Base-by-base conservation (phyloP, 2,113 vertebrate species). In the Orientallactaga bullata region DNA sequence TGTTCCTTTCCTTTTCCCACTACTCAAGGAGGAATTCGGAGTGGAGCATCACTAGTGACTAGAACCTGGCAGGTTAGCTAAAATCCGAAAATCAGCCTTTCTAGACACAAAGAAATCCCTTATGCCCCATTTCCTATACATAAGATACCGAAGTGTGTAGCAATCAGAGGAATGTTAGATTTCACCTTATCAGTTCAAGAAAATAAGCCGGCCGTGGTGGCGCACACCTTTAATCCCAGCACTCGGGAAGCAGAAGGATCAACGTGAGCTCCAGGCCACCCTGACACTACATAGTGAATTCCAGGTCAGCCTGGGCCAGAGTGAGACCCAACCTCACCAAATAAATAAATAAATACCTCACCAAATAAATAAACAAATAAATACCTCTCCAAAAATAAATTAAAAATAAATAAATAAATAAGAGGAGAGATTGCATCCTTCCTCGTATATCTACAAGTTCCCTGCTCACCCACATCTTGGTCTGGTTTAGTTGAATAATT, bases 401-500 rank as follows among this genome's bases (percentile, higher is more conserved):
- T n/a, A n/a, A n/a, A n/a, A n/a, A n/a, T n/a, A n/a, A n/a, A n/a
- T 76, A 88, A 23, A 13, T 93, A 35, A 9, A 39, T 51, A 61
- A 63, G 68, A 96, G 91, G 10, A 90, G 72, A 88, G 89, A 83
- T 85, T 73, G 92, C 77, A 37, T 58, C 66, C 71, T 87, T 88
- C 30, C 24, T 72, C 69, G 88, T 76, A 20, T 81, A 76, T 91
- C 96, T 73, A 35, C n/a, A 39, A 37, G 26, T 4, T 96, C 97
- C 96, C 85, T 96, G 72, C 39, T 97, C 77, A 92, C 80, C 90
- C 85, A 89, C 88, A 88, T 15, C 71, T 89, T 85, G 90, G 68
- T 60, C 63, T 88, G 82, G 26, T 74, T 90, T 26, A 85, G 97
- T 92, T 98, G 97, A 98, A 97, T 97, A 96, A 97, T 97, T 96